Evolutionary conservation across 2,888 invertebrate species (phyloP).

Genomic region (Netelia inedita): DNA sequence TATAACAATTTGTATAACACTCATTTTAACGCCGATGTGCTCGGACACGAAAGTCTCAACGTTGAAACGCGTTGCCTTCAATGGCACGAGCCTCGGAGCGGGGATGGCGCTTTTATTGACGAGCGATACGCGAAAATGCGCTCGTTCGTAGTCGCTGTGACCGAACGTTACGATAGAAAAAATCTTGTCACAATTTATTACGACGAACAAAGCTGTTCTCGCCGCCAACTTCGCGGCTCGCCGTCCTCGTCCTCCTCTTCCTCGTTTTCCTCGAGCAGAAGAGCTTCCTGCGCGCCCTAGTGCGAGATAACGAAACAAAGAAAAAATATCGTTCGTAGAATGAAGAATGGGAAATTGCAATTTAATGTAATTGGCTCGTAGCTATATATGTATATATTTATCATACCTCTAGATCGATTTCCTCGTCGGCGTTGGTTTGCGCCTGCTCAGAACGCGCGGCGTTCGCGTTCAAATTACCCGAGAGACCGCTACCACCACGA

Average conservation of each 20-base stretch:
- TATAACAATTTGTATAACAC: conserved; percentile 83
- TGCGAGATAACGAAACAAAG: conserved; percentile 45
- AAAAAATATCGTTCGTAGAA: not conserved
- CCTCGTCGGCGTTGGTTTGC: conserved; percentile 79
- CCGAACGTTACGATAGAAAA: conserved; percentile 70
- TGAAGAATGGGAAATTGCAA: not conserved
- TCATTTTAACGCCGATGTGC: conserved; percentile 80
- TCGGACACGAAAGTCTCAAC: conserved; percentile 62
- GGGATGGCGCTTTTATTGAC: conserved; percentile 72
- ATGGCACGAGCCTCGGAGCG: conserved; percentile 76
- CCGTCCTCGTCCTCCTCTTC: conserved; percentile 95
- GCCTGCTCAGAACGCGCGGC: conserved; percentile 81
- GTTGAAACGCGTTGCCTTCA: conserved; percentile 75
- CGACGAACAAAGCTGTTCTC: conserved; percentile 87
- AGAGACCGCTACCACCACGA: conserved; percentile 84
- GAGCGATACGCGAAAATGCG: conserved; percentile 73
- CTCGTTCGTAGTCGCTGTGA: conserved; percentile 73
- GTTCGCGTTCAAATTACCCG: conserved; percentile 70
- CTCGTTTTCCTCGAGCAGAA: conserved; percentile 92
- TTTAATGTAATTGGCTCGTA: not conserved
- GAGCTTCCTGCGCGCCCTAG: conserved; percentile 87
- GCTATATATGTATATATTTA: conserved; percentile 33
- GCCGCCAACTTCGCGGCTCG: conserved; percentile 95
- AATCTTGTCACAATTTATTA: conserved; percentile 71
- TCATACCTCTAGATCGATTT: conserved; percentile 83